Evolutionary conservation across 1,140 invertebrate species (phyloP), one percentile per base, ranked within the genome.

Genomic region (Ladona fulva): DNA sequence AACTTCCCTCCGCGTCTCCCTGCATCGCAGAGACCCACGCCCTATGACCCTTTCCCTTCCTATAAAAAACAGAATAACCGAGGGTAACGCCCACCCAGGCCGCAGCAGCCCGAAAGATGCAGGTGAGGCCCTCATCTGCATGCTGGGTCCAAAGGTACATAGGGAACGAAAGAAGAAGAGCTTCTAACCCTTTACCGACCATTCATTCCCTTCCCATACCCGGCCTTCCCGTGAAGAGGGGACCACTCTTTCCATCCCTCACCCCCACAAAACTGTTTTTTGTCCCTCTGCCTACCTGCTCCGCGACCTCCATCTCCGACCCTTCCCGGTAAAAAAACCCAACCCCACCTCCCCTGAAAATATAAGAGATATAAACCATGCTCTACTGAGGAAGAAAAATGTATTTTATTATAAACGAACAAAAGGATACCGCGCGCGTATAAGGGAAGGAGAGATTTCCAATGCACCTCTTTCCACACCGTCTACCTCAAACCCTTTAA

Each of bases 341-440:
- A 10, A 52, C 44, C 19, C 44, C 44, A 16, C 3, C 52, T 12
- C n/a, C 52, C 52, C 52, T 3, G 8, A 37, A 37, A 5, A 37
- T 37, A 37, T 22, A 16, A 22, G 52, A 66, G 52, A 66, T 66
- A 66, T 66, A 66, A 66, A 66, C 52, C 52, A 66, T 66, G 52
- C 52, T 66, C 52, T 66, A 66, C 16, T 66, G 52, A 66, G 52
- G 52, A 66, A 66, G 52, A 66, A 66, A 66, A 66, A 66, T 66
- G 52, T 66, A 66, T 66, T 66, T 66, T 66, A 66, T 66, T 66
- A 22, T 66, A 66, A 66, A 12, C 52, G 52, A 5, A 66, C 52
- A 66, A 66, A 66, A 12, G 29, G 29, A 37, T 37, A 37, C 29
- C 29, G 52, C 52, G 52, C 29, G 52, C 52, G 52, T 16, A 66